Conservation (phyloP, 2,888 invertebrate genomes). For the Oscheius myriophilus region DNA sequence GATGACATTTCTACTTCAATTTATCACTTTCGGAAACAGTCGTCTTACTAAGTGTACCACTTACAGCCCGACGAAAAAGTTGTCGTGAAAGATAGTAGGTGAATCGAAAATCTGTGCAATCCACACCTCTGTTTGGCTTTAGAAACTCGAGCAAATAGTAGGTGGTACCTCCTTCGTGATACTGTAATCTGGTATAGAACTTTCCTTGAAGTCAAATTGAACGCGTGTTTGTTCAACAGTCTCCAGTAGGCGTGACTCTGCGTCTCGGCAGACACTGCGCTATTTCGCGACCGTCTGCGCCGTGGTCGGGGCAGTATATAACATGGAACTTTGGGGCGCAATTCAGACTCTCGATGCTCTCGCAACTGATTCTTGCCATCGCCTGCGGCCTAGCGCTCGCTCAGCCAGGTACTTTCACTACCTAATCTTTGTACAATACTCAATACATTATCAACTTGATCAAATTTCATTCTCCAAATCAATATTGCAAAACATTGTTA, state of each 20-base stretch:
- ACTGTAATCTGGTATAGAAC: too few relatives aligned
- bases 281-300: slow-evolving; percentile 20
- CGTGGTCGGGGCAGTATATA: slow-evolving; percentile 24
- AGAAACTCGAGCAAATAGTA: too few relatives aligned
- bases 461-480: background rate
- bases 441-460: background rate
- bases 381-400: slow-evolving; percentile 32
- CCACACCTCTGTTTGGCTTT: too few relatives aligned
- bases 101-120: too few relatives aligned
- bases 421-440: background rate
- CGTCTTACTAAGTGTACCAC: too few relatives aligned
- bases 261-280: slow-evolving; percentile 10
- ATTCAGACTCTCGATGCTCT: slow-evolving; percentile 27
- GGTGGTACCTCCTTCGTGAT: too few relatives aligned
- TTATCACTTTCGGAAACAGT: too few relatives aligned
- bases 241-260: slow-evolving; percentile 31
- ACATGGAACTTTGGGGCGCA: slow-evolving; percentile 21
- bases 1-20: too few relatives aligned
- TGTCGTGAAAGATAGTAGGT: too few relatives aligned
- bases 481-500: too few relatives aligned
- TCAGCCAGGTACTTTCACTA: slow-evolving; percentile 39
- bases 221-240: slow-evolving; percentile 30
- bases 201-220: slow-evolving; percentile 21
- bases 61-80: too few relatives aligned
- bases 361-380: slow-evolving; percentile 27